phyloP scores from a whole-genome alignment of 2,797 vertebrate species.

The Chloroceryle inda region DNA sequence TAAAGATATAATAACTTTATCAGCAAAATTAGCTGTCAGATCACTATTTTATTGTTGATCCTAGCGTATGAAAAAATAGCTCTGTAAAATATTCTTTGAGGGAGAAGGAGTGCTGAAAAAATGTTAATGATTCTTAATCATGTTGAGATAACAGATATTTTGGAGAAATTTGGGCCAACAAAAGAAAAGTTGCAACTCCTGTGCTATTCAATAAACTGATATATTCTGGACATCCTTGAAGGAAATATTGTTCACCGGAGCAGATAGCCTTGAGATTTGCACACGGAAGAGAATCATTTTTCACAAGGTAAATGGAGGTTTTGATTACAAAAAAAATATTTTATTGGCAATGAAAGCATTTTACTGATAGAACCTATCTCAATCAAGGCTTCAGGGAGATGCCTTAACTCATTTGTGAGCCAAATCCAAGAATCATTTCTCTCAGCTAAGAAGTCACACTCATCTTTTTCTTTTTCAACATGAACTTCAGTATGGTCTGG shows the following conservation, averaged over 20 bases:
- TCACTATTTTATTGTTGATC: conserved; percentile 8
- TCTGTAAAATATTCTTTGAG: background rate
- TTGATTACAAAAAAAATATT: background rate
- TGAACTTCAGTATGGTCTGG: background rate
- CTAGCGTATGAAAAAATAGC: background rate
- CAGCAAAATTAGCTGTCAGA: conserved; percentile 53
- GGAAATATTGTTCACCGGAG: background rate
- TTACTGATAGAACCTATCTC: background rate
- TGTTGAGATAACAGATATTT: background rate
- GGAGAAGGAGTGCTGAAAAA: background rate
- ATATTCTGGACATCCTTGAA: background rate
- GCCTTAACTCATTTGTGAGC: background rate
- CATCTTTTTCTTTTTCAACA: background rate
- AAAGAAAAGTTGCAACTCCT: background rate
- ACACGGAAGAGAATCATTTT: background rate
- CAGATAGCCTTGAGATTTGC: background rate
- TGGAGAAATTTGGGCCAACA: background rate
- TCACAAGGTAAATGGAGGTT: background rate
- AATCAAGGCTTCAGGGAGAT: background rate
- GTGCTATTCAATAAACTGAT: background rate
- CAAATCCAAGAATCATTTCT: background rate
- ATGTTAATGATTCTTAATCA: background rate
- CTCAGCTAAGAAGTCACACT: background rate
- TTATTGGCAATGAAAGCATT: background rate
- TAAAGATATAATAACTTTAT: conserved; percentile 47